Conservation (phyloP, 2,797 vertebrate species). For the Anguilla anguilla region DNA sequence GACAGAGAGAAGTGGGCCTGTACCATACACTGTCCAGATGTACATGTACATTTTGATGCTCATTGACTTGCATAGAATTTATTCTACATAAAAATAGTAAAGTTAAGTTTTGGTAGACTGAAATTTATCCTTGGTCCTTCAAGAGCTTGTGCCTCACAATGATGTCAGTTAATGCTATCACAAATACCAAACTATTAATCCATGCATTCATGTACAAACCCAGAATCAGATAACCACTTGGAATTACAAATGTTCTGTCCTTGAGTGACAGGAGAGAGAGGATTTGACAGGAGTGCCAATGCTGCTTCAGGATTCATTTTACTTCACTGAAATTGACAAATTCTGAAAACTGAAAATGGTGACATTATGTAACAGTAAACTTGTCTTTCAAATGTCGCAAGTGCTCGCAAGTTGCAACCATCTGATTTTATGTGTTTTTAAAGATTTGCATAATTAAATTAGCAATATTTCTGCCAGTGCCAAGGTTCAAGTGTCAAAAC, state of each 20-base stretch:
- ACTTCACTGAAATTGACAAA: neutral
- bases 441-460: slow-evolving; percentile 28
- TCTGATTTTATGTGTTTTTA: slow-evolving; percentile 26
- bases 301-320: neutral
- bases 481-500: slow-evolving; percentile 21
- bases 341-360: slow-evolving; percentile 23
- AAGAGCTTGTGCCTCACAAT: neutral
- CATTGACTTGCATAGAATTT: neutral
- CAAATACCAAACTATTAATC: neutral
- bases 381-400: slow-evolving; percentile 26
- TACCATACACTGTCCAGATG: slow-evolving; percentile 6
- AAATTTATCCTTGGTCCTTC: neutral
- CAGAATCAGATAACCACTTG: slow-evolving; percentile 23
- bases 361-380: slow-evolving; percentile 13
- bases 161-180: slow-evolving; percentile 24
- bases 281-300: neutral
- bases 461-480: slow-evolving; percentile 23
- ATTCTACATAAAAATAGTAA: neutral
- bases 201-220: neutral
- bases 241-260: neutral
- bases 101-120: neutral
- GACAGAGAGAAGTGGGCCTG: neutral
- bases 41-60: neutral
- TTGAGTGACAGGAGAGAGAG: neutral
- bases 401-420: slow-evolving; percentile 14